Percentiles rank a stretch among this genome's conserved stretches.
phyloP scores from a whole-genome alignment of 2,888 invertebrate species.

The Chorisops tibialis region DNA sequence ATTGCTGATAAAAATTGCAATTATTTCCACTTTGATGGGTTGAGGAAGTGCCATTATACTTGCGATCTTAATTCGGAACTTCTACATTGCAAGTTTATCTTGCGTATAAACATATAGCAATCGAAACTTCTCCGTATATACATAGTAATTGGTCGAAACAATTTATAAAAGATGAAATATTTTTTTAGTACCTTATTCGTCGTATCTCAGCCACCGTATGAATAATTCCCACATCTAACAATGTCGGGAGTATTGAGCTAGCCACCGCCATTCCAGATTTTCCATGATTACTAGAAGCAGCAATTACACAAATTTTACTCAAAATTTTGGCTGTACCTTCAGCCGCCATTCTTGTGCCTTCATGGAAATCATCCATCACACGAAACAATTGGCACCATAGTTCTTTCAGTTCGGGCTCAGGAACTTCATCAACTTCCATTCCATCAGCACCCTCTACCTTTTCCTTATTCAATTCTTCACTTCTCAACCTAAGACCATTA shows the following conservation, averaged over 20 bases:
- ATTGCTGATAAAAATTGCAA: too few species aligned
- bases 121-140: too few species aligned
- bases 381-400: conserved; percentile 78
- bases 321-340: conserved; percentile 67
- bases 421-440: conserved; percentile 42
- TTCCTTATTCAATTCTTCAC: conserved; percentile 39
- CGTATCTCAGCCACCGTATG: conserved; percentile 77
- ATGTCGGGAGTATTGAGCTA: conserved; percentile 71
- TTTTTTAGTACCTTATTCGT: conserved; percentile 68
- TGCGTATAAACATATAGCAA: too few species aligned
- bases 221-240: conserved; percentile 76
- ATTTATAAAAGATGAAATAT: too few species aligned
- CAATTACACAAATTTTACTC: conserved; percentile 72
- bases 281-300: conserved; percentile 65
- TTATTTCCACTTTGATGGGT: too few species aligned
- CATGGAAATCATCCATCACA: conserved; percentile 94
- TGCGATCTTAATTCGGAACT: too few species aligned
- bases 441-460: neutral
- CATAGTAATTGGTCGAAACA: too few species aligned
- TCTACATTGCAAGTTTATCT: too few species aligned
- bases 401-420: conserved; percentile 49
- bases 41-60: too few species aligned
- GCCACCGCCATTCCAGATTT: conserved; percentile 71
- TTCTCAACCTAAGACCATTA: conserved; percentile 47
- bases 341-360: conserved; percentile 75